Conservation (phyloP, 2,888 invertebrate species). For the Scaptomyza reducta region DNA sequence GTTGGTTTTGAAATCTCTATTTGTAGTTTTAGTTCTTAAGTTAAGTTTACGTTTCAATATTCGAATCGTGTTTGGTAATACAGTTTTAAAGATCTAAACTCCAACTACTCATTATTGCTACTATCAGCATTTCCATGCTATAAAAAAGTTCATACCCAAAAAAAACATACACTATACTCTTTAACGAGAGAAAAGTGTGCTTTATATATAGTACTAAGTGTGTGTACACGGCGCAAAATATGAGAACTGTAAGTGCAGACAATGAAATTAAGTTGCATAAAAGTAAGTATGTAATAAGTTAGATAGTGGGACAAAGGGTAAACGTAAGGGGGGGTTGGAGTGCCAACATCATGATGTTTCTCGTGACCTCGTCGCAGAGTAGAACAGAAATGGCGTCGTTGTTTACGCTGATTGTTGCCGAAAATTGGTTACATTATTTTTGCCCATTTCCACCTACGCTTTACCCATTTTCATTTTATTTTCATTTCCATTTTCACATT, state of each 20-base stretch:
- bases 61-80: too few relatives aligned
- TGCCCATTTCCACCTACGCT: neutral
- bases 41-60: too few relatives aligned
- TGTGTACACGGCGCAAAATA: slow-evolving; percentile 13
- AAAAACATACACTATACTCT: neutral
- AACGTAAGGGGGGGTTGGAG: neutral
- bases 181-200: neutral
- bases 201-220: neutral
- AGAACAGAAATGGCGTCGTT: neutral
- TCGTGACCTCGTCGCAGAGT: neutral
- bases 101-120: too few relatives aligned
- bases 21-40: too few relatives aligned
- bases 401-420: slow-evolving; percentile 22
- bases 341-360: neutral
- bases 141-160: neutral
- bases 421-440: slow-evolving; percentile 36
- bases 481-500: too few relatives aligned
- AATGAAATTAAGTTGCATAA: slow-evolving; percentile 47
- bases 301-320: neutral
- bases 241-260: slow-evolving; percentile 23
- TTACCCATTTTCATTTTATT: neutral
- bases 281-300: slow-evolving; percentile 1
- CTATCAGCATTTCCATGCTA: too few relatives aligned
- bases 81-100: neutral
- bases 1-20: too few relatives aligned